These are phyloP conservation scores for human (Homo sapiens) DNA, from an alignment of 2,113 vertebrate species.

Conservation along the genomic window GRCh38 chr1:147932501-147933000, in stretches of 20 bases:
- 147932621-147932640: slow-evolving; percentile 19
- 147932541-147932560: background rate
- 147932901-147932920: background rate
- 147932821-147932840: background rate
- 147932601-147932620: background rate
- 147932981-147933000: background rate
- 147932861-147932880: too few relatives aligned
- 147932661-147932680: background rate
- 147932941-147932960: background rate
- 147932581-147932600: background rate
- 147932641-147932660: background rate
- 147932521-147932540: background rate
- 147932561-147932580: background rate
- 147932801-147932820: background rate
- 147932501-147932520: background rate
- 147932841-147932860: too few relatives aligned
- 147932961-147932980: background rate
- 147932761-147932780: background rate
- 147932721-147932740: background rate
- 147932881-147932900: background rate
- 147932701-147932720: background rate
- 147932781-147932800: background rate
- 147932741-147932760: background rate
- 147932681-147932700: background rate
- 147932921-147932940: background rate